Evolutionary conservation across 2,888 invertebrate genomes (phyloP).

Genomic region (Dynastes tityus): DNA sequence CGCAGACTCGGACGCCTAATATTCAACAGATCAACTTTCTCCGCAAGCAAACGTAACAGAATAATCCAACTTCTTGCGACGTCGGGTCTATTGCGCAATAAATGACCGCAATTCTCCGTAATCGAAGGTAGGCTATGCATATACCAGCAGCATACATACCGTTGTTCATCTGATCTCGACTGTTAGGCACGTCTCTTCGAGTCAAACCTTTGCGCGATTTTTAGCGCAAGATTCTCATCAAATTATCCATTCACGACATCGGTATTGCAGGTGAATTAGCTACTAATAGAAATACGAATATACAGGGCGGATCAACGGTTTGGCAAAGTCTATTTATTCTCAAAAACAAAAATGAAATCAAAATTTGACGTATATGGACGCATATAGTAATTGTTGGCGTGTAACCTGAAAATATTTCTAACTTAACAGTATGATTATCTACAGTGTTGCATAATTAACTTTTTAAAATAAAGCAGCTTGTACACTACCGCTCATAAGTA

Average conservation of each 20-base stretch:
- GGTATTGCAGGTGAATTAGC: too few species aligned
- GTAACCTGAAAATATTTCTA: too few species aligned
- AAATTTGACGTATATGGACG: too few species aligned
- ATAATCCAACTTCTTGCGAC: constrained; percentile 11
- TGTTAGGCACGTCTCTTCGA: constrained; percentile 19
- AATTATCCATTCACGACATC: not conserved
- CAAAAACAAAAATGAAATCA: too few species aligned
- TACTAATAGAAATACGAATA: too few species aligned
- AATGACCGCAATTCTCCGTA: constrained; percentile 38
- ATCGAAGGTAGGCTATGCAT: constrained; percentile 4
- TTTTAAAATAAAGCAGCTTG: too few species aligned
- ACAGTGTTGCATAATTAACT: too few species aligned
- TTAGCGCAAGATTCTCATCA: constrained; percentile 15
- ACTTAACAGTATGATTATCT: too few species aligned
- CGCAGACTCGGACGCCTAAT: constrained; percentile 12
- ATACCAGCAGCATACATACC: not conserved
- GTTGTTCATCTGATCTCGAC: constrained; percentile 10
- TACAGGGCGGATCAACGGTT: too few species aligned
- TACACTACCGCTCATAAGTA: too few species aligned
- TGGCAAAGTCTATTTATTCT: too few species aligned
- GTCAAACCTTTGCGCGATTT: not conserved
- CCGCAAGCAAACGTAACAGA: constrained; percentile 32
- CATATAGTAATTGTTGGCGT: too few species aligned
- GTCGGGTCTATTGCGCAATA: constrained; percentile 16
- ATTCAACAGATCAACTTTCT: constrained; percentile 43